These are phyloP conservation scores for Cryptops parisi DNA, from an alignment of 2,888 invertebrate species.

Conservation along the genomic window DNA sequence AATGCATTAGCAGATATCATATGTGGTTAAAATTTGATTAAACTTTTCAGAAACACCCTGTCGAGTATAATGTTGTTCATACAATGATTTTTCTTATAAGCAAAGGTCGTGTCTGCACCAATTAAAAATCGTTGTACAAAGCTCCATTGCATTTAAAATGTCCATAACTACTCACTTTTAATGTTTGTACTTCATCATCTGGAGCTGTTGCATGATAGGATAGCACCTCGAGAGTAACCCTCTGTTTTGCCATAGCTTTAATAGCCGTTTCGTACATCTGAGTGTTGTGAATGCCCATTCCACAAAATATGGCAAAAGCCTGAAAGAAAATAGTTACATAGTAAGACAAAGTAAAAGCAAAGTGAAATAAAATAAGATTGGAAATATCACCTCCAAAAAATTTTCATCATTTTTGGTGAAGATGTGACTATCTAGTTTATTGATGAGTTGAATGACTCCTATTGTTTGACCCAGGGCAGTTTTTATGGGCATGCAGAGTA, in stretches of 20 bases:
- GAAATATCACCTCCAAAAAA: constrained; percentile 56
- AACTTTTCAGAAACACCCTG: no score
- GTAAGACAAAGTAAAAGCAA: constrained; percentile 5
- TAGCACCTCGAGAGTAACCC: constrained; percentile 81
- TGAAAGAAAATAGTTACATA: no score
- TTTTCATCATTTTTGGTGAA: constrained; percentile 94
- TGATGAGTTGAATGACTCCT: constrained; percentile 80
- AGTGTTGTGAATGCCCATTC: constrained; percentile 93
- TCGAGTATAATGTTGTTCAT: no score
- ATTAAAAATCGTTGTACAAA: no score
- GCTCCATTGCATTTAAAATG: background rate
- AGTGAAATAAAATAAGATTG: constrained; percentile 2
- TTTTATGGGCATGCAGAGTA: constrained; percentile 92
- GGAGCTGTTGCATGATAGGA: constrained; percentile 92
- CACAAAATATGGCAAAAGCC: constrained; percentile 94
- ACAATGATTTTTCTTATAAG: no score
- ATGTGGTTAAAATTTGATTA: no score
- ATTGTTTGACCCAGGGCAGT: constrained; percentile 82
- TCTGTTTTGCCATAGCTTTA: constrained; percentile 91
- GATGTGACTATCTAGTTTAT: constrained; percentile 77
- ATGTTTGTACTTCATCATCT: constrained; percentile 68
- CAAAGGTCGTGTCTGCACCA: no score
- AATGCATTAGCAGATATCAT: no score
- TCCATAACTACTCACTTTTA: constrained; percentile 38
- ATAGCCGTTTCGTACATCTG: constrained; percentile 94